These are phyloP conservation scores for Aspidiotus rigidus DNA, from an alignment of 2,888 invertebrate genomes.

Conservation along the genomic window DNA sequence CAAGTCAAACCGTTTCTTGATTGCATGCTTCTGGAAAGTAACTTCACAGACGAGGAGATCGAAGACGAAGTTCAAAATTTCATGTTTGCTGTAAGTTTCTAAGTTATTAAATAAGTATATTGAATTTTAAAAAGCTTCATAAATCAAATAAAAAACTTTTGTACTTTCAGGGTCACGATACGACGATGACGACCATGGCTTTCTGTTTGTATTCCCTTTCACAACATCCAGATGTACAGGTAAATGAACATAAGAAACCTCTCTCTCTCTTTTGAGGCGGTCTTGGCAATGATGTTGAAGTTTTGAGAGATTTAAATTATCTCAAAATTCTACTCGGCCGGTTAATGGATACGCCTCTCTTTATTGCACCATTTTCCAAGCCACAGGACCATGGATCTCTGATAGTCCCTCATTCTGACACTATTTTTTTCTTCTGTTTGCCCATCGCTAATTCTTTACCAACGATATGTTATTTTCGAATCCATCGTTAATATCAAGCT, in stretches of 20 bases:
- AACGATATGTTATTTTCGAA: no score
- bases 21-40: slow-evolving; percentile 13
- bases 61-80: slow-evolving; percentile 35
- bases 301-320: neutral
- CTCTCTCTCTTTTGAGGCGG: no score
- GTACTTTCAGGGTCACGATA: slow-evolving; percentile 38
- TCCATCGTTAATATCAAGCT: no score
- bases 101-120: neutral
- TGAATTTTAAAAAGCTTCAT: neutral
- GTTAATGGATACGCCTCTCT: no score
- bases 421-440: no score
- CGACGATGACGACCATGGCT: slow-evolving; percentile 37
- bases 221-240: slow-evolving; percentile 34
- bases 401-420: no score
- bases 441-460: no score
- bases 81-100: slow-evolving; percentile 34
- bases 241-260: slow-evolving; percentile 9
- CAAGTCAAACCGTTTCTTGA: slow-evolving; percentile 25
- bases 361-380: no score
- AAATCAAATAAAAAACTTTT: no score
- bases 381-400: no score
- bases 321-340: neutral
- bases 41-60: slow-evolving; percentile 33
- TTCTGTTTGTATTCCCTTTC: slow-evolving; percentile 37
- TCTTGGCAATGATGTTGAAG: neutral